Base-by-base conservation (phyloP, 2,888 invertebrate genomes). In the Cosmia pyralina region DNA sequence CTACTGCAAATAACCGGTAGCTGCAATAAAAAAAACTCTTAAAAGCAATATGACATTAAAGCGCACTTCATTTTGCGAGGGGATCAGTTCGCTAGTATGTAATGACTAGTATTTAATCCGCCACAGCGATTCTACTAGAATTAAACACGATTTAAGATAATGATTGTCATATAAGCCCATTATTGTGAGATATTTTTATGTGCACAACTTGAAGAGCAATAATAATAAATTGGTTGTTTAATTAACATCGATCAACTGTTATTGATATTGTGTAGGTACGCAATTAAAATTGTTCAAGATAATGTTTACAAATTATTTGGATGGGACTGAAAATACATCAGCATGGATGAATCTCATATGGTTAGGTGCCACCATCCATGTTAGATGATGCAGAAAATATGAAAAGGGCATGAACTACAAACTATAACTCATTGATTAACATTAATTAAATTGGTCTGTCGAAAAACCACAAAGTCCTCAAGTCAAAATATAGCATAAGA, bases 21-120 rank as follows among this genome's bases (percentile, higher is more conserved):
- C 67, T 68, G 28, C 63, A 79, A 76, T 72, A 83, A 81, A 79
- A 81, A 79, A 85, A 84, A 70, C 66, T 74, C 69, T 65, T 74
- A 77, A 83, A 69, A 79, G 81, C 75, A 84, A 82, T 79, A 84
- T 86, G 78, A 79, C 76, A 79, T 82, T 82, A 83, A 85, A 74
- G 79, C 72, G 77, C 78, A 75, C 70, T 79, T 80, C 75, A 80
- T 86, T 84, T 82, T 72, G 77, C 70, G 58, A 82, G 79, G 75
- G 53, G 60, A 72, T 77, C 83, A 82, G 79, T 83, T 82, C 72
- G 88, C 82, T 84, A 84, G 87, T 85, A 85, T 89, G 86, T 88
- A 89, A 90, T 88, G 86, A 87, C 85, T 72, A 77, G 85, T 86
- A 88, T 82, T 88, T 85, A 87, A 85, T 85, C 79, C 77, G 69